Base-by-base conservation (phyloP, 2,113 vertebrate species). In the Mungos mungo region DNA sequence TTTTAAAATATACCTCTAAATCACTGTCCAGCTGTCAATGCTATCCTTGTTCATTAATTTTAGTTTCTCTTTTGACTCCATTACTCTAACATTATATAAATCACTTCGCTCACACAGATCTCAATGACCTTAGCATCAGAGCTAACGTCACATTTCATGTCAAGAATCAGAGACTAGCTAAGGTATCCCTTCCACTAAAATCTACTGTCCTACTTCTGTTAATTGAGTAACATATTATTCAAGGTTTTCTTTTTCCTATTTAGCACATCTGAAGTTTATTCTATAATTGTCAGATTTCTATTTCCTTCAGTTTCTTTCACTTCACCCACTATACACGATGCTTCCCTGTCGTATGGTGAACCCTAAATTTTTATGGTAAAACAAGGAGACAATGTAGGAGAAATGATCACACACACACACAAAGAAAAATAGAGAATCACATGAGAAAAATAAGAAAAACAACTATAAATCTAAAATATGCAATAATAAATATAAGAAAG, bases 371-470 rank as follows among this genome's bases (percentile, higher is more conserved):
- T 77, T 65, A 93, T 77, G 16, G 29, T 89, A 93, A 76, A 63
- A 8, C 80, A 95, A 88, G 86, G 93, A 82, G 38, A 87, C 65
- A 93, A 89, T 47, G 90, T 72, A 68, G 15, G 76, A 93, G 76
- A 93, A 86, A 93, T 80, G 16, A 93, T 31, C 23, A 71, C 16
- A 65, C 50, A 50, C 50, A 84, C 45, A 47, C 45, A 47, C 45
- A 92, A 93, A 91, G 6, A 91, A 93, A 92, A 76, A n/a, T 38
- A 72, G 0, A 66, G 0, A 93, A 66, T 2, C 50, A 16, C 87
- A 88, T 23, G 29, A 60, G 41, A 96, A 90, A 91, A 90, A 38
- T 54, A 45, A 60, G 7, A 66, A 89, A 85, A 82, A 72, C 21
- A 91, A 41, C 18, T 80, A 33, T 15, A 65, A 38, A 19, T 60